Conservation (phyloP, 2,888 invertebrate species). For the Orthosia gracilis region DNA sequence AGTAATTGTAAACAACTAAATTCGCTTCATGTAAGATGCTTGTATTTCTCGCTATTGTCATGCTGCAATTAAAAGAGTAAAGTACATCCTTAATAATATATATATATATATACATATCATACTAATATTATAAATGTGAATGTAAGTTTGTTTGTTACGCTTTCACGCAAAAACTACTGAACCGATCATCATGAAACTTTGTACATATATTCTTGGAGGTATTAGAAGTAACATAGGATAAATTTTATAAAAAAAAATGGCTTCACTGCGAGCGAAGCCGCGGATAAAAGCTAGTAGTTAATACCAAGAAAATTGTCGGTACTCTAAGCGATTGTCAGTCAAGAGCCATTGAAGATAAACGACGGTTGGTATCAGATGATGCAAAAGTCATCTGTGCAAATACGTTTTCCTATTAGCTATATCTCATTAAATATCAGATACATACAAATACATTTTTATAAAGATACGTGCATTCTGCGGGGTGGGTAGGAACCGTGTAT, state of each 20-base stretch:
- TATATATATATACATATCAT: too few species aligned
- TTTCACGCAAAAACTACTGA: too few species aligned
- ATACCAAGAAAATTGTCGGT: conserved; percentile 57
- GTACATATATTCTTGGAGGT: too few species aligned
- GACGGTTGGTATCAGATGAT: conserved; percentile 61
- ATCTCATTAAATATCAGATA: conserved; percentile 43
- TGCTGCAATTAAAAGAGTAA: conserved; percentile 52
- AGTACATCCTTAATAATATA: too few species aligned
- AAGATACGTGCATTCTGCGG: background rate
- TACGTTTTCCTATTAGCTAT: conserved; percentile 28
- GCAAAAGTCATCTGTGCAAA: conserved; percentile 56
- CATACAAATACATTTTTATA: background rate
- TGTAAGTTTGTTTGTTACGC: too few species aligned
- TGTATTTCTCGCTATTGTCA: conserved; percentile 43
- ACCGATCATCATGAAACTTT: too few species aligned
- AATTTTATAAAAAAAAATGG: too few species aligned
- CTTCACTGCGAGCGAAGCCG: too few species aligned
- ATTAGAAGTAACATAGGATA: too few species aligned
- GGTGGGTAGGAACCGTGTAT: background rate
- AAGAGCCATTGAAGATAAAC: conserved; percentile 68
- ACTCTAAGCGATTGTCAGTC: conserved; percentile 55
- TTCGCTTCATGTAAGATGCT: conserved; percentile 33
- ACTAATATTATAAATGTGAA: too few species aligned
- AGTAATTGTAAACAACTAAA: conserved; percentile 56
- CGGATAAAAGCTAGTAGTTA: too few species aligned